These are phyloP conservation scores for Danionella dracula DNA, from an alignment of 2,797 vertebrate genomes.

Conservation along the genomic window DNA sequence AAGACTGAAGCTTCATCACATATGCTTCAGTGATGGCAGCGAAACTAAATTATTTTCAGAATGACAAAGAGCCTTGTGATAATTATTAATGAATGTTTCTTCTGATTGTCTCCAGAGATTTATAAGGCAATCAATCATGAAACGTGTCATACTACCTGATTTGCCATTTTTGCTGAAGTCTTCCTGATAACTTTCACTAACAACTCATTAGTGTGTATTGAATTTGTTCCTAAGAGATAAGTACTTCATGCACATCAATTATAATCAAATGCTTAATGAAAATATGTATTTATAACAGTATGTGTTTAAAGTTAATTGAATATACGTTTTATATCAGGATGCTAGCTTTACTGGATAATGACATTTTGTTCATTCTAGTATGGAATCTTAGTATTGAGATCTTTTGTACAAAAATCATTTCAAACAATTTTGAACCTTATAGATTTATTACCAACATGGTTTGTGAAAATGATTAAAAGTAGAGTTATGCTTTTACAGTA, in stretches of 20 bases:
- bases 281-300: not conserved
- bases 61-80: constrained; percentile 8
- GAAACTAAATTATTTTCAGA: not conserved
- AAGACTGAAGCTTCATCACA: not conserved
- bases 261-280: not conserved
- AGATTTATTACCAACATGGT: too few relatives aligned
- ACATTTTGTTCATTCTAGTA: not conserved
- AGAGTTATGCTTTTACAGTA: constrained; percentile 18
- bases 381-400: too few relatives aligned
- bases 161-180: constrained; percentile 1
- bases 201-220: not conserved
- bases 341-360: not conserved
- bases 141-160: constrained; percentile 1
- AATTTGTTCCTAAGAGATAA: not conserved
- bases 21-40: not conserved
- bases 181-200: constrained; percentile 8
- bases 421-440: too few relatives aligned
- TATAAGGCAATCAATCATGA: constrained; percentile 3
- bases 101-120: constrained; percentile 17
- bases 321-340: not conserved
- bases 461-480: constrained; percentile 10
- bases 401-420: too few relatives aligned
- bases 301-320: not conserved
- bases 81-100: constrained; percentile 12
- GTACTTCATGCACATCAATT: not conserved